Conservation (phyloP, 2,797 vertebrate species). For the Hybognathus amarus region DNA sequence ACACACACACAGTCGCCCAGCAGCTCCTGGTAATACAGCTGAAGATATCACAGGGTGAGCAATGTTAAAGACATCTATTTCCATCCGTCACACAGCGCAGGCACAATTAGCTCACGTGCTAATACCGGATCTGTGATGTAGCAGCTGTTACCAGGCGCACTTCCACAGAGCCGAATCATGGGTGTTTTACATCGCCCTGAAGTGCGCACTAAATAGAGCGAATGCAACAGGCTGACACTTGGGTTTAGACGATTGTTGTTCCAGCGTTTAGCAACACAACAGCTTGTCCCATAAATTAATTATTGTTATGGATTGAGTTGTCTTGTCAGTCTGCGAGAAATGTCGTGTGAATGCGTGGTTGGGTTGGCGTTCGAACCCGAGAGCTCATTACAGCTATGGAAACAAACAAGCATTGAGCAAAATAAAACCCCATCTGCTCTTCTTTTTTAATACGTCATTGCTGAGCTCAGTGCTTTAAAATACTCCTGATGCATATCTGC, state of each 20-base stretch:
- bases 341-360: slow-evolving; percentile 52
- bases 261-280: slow-evolving; percentile 54
- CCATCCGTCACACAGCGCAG: slow-evolving; percentile 18
- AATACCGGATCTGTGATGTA: slow-evolving; percentile 14
- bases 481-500: background rate
- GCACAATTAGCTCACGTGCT: background rate
- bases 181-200: slow-evolving; percentile 51
- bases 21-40: background rate
- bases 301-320: slow-evolving; percentile 61
- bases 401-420: slow-evolving; percentile 52
- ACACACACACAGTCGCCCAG: background rate
- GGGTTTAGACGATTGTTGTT: slow-evolving; percentile 45
- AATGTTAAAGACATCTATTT: slow-evolving; percentile 25
- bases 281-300: slow-evolving; percentile 61
- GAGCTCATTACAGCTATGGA: slow-evolving; percentile 58
- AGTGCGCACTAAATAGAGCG: slow-evolving; percentile 48
- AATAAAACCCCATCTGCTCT: slow-evolving; percentile 60
- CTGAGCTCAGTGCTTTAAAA: slow-evolving; percentile 8
- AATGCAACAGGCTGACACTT: slow-evolving; percentile 53
- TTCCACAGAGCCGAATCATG: slow-evolving; percentile 31
- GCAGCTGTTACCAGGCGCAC: slow-evolving; percentile 31
- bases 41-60: background rate
- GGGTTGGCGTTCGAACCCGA: slow-evolving; percentile 56
- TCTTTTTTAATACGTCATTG: slow-evolving; percentile 53
- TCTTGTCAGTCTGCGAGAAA: slow-evolving; percentile 58